Base-by-base conservation (phyloP, 2,888 invertebrate genomes). In the Mythimna lalbum region DNA sequence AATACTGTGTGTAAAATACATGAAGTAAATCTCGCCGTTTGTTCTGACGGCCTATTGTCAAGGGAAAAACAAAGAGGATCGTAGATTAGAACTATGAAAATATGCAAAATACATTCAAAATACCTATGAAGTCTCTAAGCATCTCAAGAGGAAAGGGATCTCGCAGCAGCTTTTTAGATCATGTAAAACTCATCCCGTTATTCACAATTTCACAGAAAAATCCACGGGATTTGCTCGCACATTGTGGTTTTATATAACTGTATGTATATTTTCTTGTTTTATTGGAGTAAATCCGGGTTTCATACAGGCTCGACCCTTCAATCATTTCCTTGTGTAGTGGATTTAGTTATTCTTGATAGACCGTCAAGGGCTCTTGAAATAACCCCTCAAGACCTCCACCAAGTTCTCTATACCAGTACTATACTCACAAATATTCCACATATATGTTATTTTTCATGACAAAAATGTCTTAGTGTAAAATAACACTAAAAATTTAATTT, bases 181-280 rank as follows among this genome's bases (percentile, higher is more conserved):
- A 83, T 71, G 67, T 69, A 76, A 69, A 76, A 83, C 77, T 80
- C 85, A 83, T 76, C 74, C 63, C 69, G 50, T 70, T 68, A 73
- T 80, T 85, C 81, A 83, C 81, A 80, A 80, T 80, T 85, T 80
- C 77, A 83, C 81, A 83, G 72, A 85, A 67, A 79, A 71, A 71
- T 73, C 82, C 67, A 33, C 21, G 50, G 80, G 83, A 69, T 83
- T 83, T 69, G 47, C 64, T 63, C 61, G 31, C 60, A 53, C 68
- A 69, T 73, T 69, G 63, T 59, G 64, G 65, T 85, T 65, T 65
- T 64, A 56, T 75, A 69, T 63, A 55, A 57, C 49, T 63, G 31
- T 76, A 68, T 69, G 62, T 81, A 76, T 65, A 62, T 72, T 68
- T 80, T 72, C 67, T 74, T 69, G 68, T 76, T 74, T 73, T 79